Evolutionary conservation across 1,140 invertebrate species (phyloP), one percentile per base, ranked within the genome.

Genomic region (Trachymyrmex cornetzi): DNA sequence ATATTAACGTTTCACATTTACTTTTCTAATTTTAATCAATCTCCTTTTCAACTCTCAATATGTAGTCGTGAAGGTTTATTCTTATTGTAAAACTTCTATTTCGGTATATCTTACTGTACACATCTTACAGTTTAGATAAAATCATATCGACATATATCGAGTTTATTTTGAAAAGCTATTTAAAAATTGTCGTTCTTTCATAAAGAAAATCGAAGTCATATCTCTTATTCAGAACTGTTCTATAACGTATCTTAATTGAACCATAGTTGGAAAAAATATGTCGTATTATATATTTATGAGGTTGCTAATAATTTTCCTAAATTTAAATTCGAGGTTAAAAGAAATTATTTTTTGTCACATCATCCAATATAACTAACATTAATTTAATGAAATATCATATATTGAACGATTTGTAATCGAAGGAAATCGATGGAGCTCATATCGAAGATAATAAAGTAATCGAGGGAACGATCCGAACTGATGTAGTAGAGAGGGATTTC

Each of bases 401-500:
- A 24, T 38, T 24, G 6, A 57, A 24, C 7, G 12, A 30, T 74
- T 27, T 14, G 19, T 34, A n/a, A 12, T 38, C 19, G n/a, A 48
- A 61, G 7, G 0, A 38, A 38, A 38, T 38, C 34, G 34, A 34
- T 34, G 6, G 34, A 34, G 34, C 6, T 34, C 34, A 34, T 6
- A 34, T 34, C 34, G 34, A 48, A 61, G 4, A 7, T 48, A 59
- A 34, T 34, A n/a, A 4, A n/a, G 19, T 30, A 27, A 38, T 55
- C 22, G 9, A 72, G 22, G 19, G 19, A 82, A 30, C 14, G 34
- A 61, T 82, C 38, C 38, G 22, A 50, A n/a, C n/a, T n/a, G 19
- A 81, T 30, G 16, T 14, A 30, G 24, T 61, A 16, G n/a, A 80
- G 48, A 72, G 22, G 71, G 44, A 44, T 84, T 84, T 84, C 55